Evolutionary conservation across 2,113 vertebrate species (phyloP).

Genomic region (Thomomys bottae): DNA sequence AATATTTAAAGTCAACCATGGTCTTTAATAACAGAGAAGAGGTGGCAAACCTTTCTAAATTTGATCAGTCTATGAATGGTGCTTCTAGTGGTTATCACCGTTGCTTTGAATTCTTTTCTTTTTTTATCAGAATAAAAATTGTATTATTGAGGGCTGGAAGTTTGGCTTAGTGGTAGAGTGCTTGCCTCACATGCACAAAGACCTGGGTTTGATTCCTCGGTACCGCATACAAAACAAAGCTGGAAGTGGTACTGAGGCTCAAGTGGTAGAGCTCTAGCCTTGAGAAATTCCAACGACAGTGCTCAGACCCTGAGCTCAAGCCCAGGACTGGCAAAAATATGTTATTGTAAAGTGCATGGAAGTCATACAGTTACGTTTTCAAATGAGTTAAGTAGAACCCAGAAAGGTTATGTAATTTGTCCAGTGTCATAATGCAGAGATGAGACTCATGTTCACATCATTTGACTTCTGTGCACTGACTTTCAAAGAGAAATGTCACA

Average conservation of each 20-base stretch:
- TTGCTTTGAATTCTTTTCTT: not conserved
- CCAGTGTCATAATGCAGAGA: not conserved
- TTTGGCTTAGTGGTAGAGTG: too few species aligned
- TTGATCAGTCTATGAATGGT: not conserved
- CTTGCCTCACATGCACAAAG: too few species aligned
- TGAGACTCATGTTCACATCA: not conserved
- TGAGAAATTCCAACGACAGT: too few species aligned
- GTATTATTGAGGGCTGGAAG: too few species aligned
- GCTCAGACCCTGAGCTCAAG: too few species aligned
- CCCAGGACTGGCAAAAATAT: too few species aligned
- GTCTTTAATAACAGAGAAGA: not conserved
- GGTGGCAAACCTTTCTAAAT: not conserved
- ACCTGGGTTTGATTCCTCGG: too few species aligned
- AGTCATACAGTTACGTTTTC: not conserved
- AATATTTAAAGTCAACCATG: not conserved
- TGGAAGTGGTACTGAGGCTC: too few species aligned
- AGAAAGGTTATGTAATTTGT: slow-evolving; percentile 7
- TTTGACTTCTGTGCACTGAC: not conserved
- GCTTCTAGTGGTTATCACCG: not conserved
- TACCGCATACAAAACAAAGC: too few species aligned
- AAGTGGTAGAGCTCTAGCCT: too few species aligned
- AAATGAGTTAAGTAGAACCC: not conserved
- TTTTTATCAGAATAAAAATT: too few species aligned
- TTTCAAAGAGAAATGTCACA: not conserved
- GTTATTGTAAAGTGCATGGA: not conserved